Conservation (phyloP, 64 coral and sea anemone species). For the Pocillopora verrucosa region DNA sequence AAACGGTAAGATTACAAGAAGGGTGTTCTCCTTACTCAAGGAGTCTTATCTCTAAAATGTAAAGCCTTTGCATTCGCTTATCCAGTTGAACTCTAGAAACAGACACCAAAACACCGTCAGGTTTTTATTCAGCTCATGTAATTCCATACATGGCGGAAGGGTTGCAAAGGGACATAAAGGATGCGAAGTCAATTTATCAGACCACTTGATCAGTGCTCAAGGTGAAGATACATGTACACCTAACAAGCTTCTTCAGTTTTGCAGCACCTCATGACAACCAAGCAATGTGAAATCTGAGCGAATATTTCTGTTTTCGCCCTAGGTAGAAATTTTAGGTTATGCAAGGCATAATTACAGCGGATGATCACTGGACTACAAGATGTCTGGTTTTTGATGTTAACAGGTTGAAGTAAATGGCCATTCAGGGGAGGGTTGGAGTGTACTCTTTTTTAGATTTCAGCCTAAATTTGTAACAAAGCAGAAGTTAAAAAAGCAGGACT, state of each 20-base stretch:
- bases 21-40: not conserved
- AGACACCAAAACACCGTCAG: too few species aligned
- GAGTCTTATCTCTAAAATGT: not conserved
- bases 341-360: conserved; percentile 85
- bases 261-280: conserved; percentile 11
- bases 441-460: not conserved
- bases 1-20: conserved; percentile 51
- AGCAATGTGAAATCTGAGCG: conserved; percentile 51
- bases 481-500: not conserved
- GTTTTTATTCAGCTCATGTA: too few species aligned
- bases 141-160: too few species aligned
- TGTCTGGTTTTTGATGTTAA: conserved; percentile 93
- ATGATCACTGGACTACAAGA: conserved; percentile 93
- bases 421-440: conserved; percentile 41
- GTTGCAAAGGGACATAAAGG: too few species aligned
- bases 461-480: not conserved
- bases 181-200: not conserved
- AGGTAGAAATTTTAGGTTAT: conserved; percentile 99
- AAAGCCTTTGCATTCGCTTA: too few species aligned
- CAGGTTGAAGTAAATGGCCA: conserved; percentile 87
- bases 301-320: conserved; percentile 92
- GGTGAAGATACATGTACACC: not conserved
- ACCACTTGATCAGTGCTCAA: not conserved
- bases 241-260: conserved; percentile 5
- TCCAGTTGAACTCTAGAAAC: too few species aligned